Percentiles rank a stretch among this genome's conserved stretches.
Evolutionary conservation across 2,888 invertebrate genomes (phyloP).

Genomic region (Abscondita cerata): DNA sequence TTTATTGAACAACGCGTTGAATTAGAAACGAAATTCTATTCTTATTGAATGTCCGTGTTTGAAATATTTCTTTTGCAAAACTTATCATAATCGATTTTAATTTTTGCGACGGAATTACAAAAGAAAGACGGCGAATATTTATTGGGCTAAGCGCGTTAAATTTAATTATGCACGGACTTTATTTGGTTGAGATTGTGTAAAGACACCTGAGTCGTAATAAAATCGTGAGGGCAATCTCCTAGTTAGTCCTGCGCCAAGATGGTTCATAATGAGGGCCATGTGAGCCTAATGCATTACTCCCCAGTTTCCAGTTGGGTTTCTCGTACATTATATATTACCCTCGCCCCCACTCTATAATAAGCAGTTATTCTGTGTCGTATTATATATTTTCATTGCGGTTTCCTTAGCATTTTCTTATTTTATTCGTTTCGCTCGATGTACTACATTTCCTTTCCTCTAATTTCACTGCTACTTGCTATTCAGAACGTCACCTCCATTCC

Average conservation of each 20-base stretch:
- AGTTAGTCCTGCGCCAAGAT: conserved; percentile 30
- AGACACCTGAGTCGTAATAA: conserved; percentile 39
- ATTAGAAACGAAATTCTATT: no score
- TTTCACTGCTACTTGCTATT: conserved; percentile 53
- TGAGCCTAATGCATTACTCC: conserved; percentile 47
- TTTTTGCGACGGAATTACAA: no score
- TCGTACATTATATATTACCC: conserved; percentile 36
- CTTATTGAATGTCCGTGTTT: no score
- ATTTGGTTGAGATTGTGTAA: conserved; percentile 34
- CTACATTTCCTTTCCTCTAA: conserved; percentile 44
- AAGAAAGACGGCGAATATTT: background rate
- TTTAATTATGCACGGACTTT: conserved; percentile 28
- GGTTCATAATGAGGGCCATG: conserved; percentile 37
- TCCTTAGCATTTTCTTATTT: conserved; percentile 41
- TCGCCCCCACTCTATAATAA: conserved; percentile 38
- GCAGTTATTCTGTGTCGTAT: conserved; percentile 38
- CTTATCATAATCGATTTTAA: no score
- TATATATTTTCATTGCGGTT: conserved; percentile 37
- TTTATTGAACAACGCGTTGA: no score
- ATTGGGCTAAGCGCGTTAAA: conserved; percentile 15
- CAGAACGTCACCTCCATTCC: conserved; percentile 45
- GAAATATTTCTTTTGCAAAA: no score
- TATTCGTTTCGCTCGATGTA: conserved; percentile 43
- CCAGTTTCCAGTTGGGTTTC: conserved; percentile 38
- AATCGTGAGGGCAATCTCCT: conserved; percentile 28